These are phyloP conservation scores for Pelagia noctiluca DNA, from an alignment of 30 jellyfish, hydroid and myxozoan species.

Conservation along the genomic window DNA sequence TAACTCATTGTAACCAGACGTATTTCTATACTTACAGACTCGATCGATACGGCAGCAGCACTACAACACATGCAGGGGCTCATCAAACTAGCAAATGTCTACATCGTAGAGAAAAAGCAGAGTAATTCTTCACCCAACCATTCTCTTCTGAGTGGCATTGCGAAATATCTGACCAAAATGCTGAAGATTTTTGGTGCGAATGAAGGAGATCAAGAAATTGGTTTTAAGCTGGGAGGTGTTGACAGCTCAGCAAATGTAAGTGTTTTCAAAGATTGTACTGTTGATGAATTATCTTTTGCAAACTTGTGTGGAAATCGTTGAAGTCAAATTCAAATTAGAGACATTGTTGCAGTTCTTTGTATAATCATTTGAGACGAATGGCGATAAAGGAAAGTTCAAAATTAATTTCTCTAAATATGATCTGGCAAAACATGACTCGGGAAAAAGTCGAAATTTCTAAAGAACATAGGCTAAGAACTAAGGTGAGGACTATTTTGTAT, in stretches of 20 bases:
- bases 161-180: constrained; percentile 87
- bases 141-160: constrained; percentile 70
- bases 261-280: neutral
- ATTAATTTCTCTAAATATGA: too few relatives aligned
- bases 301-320: too few relatives aligned
- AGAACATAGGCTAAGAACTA: too few relatives aligned
- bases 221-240: constrained; percentile 74
- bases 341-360: too few relatives aligned
- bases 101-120: constrained; percentile 79
- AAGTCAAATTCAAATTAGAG: too few relatives aligned
- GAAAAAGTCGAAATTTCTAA: too few relatives aligned
- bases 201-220: constrained; percentile 94
- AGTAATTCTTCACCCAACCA: constrained; percentile 69
- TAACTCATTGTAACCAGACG: too few relatives aligned
- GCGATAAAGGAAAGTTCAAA: too few relatives aligned
- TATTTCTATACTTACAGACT: constrained; percentile 56
- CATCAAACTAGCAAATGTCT: constrained; percentile 79
- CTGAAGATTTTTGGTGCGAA: constrained; percentile 94
- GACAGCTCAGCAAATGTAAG: constrained; percentile 68
- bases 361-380: too few relatives aligned
- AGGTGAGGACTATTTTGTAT: too few relatives aligned
- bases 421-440: too few relatives aligned
- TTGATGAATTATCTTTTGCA: neutral
- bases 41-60: constrained; percentile 92
- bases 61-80: constrained; percentile 93